Conservation (phyloP, 2,888 invertebrate species). For the Eucera pruinosa region DNA sequence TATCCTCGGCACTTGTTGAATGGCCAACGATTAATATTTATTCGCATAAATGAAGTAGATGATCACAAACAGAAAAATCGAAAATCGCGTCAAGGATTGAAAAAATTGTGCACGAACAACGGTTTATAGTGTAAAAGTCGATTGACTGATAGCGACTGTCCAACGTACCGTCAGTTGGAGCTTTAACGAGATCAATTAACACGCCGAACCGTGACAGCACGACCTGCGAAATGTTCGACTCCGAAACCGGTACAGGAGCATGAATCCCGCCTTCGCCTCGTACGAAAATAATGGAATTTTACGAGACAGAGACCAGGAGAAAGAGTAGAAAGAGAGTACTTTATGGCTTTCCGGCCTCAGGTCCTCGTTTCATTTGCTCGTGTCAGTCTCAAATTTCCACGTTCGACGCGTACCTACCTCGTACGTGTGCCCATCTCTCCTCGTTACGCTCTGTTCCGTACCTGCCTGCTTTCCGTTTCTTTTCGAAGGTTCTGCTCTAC, state of each 20-base stretch:
- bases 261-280: slow-evolving; percentile 52
- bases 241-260: slow-evolving; percentile 57
- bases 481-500: slow-evolving; percentile 20
- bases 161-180: slow-evolving; percentile 47
- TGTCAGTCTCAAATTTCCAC: slow-evolving; percentile 60
- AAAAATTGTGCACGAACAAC: not conserved
- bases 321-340: slow-evolving; percentile 14
- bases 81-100: not conserved
- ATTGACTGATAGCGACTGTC: slow-evolving; percentile 44
- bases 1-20: too few species aligned
- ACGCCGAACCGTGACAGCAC: slow-evolving; percentile 47
- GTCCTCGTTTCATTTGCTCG: slow-evolving; percentile 54
- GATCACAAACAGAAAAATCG: not conserved
- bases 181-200: slow-evolving; percentile 67
- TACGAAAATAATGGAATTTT: slow-evolving; percentile 62
- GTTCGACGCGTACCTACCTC: slow-evolving; percentile 51
- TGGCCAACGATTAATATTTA: too few species aligned
- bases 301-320: slow-evolving; percentile 19
- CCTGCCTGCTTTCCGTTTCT: slow-evolving; percentile 4
- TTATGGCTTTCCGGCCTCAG: slow-evolving; percentile 45
- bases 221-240: slow-evolving; percentile 49
- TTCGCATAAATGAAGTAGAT: not conserved
- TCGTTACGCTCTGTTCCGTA: slow-evolving; percentile 10
- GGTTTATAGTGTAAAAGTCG: slow-evolving; percentile 37
- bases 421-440: slow-evolving; percentile 5